Evolutionary conservation across 2,797 vertebrate species (phyloP).

Genomic region (Neostethus bicornis): DNA sequence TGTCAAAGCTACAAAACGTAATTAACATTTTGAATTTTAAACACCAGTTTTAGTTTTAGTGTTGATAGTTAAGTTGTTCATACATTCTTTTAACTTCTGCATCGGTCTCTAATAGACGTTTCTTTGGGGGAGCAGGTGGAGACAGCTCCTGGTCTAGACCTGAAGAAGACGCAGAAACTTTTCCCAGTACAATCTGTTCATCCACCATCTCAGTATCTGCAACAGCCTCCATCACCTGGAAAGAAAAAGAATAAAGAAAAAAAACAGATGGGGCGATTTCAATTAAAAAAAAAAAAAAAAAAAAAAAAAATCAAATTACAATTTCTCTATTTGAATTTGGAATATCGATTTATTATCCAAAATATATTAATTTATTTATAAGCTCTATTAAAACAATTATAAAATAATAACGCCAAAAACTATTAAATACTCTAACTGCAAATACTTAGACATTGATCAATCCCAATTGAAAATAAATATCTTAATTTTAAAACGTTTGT

Average conservation of each 20-base stretch:
- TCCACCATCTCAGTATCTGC: constrained; percentile 81
- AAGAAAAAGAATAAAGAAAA: neutral
- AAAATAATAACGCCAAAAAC: no score
- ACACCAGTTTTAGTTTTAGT: neutral
- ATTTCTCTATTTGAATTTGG: no score
- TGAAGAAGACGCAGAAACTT: constrained; percentile 43
- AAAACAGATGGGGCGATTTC: no score
- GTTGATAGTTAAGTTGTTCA: constrained; percentile 37
- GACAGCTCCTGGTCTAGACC: constrained; percentile 79
- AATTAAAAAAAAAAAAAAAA: neutral
- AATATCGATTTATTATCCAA: no score
- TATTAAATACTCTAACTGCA: no score
- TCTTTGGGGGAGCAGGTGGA: constrained; percentile 89
- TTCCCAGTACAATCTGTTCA: constrained; percentile 77
- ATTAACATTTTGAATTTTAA: neutral
- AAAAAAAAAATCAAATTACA: no score
- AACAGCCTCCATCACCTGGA: constrained; percentile 89
- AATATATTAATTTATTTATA: no score
- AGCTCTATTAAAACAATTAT: no score
- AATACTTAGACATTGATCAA: no score
- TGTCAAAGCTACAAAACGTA: constrained; percentile 82
- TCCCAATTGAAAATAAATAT: no score
- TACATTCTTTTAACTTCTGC: constrained; percentile 86
- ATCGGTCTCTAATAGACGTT: constrained; percentile 87
- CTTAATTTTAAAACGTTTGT: no score